A percentile compares a stretch with the other conserved stretches of the same genome.
These are phyloP conservation scores for Oreochromis aureus DNA, from an alignment of 2,113 vertebrate genomes.

Conservation along the genomic window DNA sequence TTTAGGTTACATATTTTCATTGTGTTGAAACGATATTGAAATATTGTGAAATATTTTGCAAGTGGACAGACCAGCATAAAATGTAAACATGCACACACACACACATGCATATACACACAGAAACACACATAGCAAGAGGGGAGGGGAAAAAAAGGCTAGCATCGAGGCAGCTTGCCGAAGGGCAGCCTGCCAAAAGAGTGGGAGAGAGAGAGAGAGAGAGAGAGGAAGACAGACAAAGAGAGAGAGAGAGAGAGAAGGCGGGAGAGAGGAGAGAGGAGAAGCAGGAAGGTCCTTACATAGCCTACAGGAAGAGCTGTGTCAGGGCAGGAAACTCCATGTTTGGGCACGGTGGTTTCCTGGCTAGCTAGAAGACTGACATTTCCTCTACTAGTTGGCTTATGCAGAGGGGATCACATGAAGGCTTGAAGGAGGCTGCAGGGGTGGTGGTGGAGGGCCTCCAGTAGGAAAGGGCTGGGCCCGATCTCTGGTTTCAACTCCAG, in stretches of 20 bases:
- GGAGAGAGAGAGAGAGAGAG: constrained; percentile 46
- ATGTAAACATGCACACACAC: neutral
- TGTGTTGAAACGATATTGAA: neutral
- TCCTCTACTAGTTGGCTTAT: constrained; percentile 71
- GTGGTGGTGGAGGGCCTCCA: constrained; percentile 39
- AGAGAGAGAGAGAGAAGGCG: neutral
- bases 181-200: constrained; percentile 70
- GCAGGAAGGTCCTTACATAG: constrained; percentile 82
- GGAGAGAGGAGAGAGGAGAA: constrained; percentile 12
- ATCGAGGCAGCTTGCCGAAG: constrained; percentile 67
- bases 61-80: neutral
- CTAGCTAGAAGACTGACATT: constrained; percentile 71
- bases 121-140: constrained; percentile 22
- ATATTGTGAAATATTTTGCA: neutral
- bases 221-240: neutral
- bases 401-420: constrained; percentile 71
- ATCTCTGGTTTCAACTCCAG: constrained; percentile 57
- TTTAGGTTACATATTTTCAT: neutral
- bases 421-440: constrained; percentile 66
- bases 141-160: constrained; percentile 43
- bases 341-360: constrained; percentile 76
- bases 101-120: neutral
- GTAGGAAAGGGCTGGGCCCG: constrained; percentile 40
- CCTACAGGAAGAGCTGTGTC: constrained; percentile 75
- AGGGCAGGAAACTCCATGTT: constrained; percentile 78